phyloP scores from a whole-genome alignment of 2,888 invertebrate species.

The Tholera decimalis region DNA sequence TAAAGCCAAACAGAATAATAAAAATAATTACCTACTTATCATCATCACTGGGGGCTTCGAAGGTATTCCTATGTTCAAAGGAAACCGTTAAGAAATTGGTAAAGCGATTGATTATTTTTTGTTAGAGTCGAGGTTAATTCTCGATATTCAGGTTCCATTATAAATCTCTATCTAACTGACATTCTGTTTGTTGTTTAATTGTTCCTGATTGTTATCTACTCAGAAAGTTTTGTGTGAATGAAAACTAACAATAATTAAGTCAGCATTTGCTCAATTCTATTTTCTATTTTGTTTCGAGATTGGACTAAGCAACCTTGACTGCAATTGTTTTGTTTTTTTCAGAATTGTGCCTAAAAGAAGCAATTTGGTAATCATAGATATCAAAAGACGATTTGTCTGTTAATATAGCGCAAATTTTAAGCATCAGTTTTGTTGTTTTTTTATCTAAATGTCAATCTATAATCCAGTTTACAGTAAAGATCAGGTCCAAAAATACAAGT shows the following conservation, averaged over 20 bases:
- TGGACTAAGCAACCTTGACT: not conserved
- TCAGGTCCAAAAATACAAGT: not conserved
- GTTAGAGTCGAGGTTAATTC: constrained; percentile 44
- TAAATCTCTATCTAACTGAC: constrained; percentile 38
- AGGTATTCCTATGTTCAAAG: constrained; percentile 35
- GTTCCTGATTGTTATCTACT: constrained; percentile 48
- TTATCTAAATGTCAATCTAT: too few species aligned
- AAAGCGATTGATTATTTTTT: constrained; percentile 58
- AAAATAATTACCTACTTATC: constrained; percentile 62
- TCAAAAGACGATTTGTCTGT: not conserved
- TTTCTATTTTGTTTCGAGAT: constrained; percentile 8
- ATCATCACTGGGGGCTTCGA: constrained; percentile 36
- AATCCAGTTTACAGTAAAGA: not conserved
- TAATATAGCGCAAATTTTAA: not conserved
- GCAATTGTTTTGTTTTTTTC: not conserved
- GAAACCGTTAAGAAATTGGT: constrained; percentile 60
- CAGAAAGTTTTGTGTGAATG: constrained; percentile 32
- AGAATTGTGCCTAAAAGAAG: not conserved
- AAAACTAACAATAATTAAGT: constrained; percentile 36
- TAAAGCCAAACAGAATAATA: constrained; percentile 53
- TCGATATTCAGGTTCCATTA: constrained; percentile 51
- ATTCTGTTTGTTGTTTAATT: constrained; percentile 57
- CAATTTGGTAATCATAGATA: not conserved
- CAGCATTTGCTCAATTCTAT: constrained; percentile 22
- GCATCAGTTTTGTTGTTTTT: not conserved